Evolutionary conservation across 2,888 invertebrate species (phyloP).

Genomic region (Sclerodermus sp.): DNA sequence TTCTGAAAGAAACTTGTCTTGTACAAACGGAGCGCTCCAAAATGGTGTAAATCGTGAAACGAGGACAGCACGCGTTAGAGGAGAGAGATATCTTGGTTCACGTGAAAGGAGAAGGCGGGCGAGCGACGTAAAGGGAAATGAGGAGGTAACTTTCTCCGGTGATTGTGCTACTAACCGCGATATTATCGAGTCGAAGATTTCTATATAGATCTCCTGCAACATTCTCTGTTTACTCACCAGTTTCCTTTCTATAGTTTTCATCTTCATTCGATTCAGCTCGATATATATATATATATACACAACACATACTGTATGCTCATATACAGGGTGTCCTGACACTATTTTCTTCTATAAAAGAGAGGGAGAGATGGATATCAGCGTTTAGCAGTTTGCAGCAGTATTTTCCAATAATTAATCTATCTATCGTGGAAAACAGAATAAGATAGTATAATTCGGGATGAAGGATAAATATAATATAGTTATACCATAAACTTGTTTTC

Average conservation of each 20-base stretch:
- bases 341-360: too few relatives aligned
- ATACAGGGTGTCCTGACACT: too few relatives aligned
- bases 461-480: too few relatives aligned
- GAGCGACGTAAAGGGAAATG: constrained; percentile 24
- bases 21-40: constrained; percentile 13
- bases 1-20: background rate
- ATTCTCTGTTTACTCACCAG: constrained; percentile 5
- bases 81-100: constrained; percentile 6
- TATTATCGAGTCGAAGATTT: constrained; percentile 48
- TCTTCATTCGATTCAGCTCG: too few relatives aligned
- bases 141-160: constrained; percentile 52
- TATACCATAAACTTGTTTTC: too few relatives aligned
- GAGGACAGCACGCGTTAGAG: constrained; percentile 18
- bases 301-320: too few relatives aligned
- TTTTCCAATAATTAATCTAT: too few relatives aligned
- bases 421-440: too few relatives aligned
- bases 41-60: constrained; percentile 20
- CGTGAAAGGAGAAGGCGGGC: constrained; percentile 14
- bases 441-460: too few relatives aligned
- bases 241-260: constrained; percentile 10
- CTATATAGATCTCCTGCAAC: constrained; percentile 24
- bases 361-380: too few relatives aligned
- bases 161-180: constrained; percentile 54
- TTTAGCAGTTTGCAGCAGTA: too few relatives aligned
- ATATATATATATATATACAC: too few relatives aligned